phyloP scores from a whole-genome alignment of 1,140 invertebrate genomes.

The Limonius californicus region DNA sequence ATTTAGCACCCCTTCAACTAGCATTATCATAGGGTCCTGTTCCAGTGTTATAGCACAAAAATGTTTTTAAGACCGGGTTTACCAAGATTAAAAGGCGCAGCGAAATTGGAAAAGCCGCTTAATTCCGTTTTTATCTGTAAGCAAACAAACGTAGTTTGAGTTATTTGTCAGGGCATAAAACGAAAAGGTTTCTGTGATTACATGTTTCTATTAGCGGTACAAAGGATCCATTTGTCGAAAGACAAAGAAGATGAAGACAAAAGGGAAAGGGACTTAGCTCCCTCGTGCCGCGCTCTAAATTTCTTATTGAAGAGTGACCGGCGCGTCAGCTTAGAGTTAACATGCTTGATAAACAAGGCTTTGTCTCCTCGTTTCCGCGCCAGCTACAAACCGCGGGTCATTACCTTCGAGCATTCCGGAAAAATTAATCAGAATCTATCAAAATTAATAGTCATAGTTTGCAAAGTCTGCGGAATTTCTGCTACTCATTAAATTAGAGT shows the following conservation, averaged over 20 bases:
- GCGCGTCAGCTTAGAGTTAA: background rate
- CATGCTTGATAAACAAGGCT: background rate
- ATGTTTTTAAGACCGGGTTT: too few species aligned
- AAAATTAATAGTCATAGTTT: background rate
- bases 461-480: background rate
- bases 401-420: background rate
- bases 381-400: background rate
- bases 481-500: background rate
- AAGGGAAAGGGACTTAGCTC: background rate
- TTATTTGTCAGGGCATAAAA: background rate
- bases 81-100: too few species aligned
- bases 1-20: too few species aligned
- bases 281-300: background rate
- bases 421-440: background rate
- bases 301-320: constrained; percentile 3
- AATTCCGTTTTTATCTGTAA: too few species aligned
- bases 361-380: background rate
- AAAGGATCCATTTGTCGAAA: background rate
- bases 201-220: constrained; percentile 3
- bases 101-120: too few species aligned
- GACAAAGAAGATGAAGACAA: constrained; percentile 7
- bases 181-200: background rate
- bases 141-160: background rate
- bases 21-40: too few species aligned
- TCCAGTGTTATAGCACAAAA: too few species aligned